Evolutionary conservation across 2,113 vertebrate genomes (phyloP).

Genomic region (Passer montanus): DNA sequence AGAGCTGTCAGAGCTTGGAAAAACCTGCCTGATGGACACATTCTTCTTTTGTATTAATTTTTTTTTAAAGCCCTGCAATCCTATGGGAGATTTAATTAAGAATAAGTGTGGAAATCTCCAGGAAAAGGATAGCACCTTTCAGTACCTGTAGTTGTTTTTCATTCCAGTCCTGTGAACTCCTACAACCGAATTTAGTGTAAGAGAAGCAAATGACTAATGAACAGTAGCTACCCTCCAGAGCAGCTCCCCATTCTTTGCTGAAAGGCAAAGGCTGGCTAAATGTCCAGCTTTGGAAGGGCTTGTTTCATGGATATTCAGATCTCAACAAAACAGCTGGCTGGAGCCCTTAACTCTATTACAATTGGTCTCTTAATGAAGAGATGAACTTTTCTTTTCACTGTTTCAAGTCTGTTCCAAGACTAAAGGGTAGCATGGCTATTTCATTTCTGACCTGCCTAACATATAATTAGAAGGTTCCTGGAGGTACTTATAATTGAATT

Average conservation of each 20-base stretch:
- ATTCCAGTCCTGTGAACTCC: not conserved
- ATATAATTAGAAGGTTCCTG: constrained; percentile 68
- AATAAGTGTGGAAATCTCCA: not conserved
- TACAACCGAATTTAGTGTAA: not conserved
- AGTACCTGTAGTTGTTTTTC: constrained; percentile 8
- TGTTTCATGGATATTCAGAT: constrained; percentile 25
- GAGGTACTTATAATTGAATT: constrained; percentile 72
- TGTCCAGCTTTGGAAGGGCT: constrained; percentile 16
- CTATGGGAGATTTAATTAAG: constrained; percentile 63
- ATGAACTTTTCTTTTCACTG: constrained; percentile 63
- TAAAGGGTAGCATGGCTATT: constrained; percentile 60
- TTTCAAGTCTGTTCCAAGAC: constrained; percentile 61
- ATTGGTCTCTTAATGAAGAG: constrained; percentile 50
- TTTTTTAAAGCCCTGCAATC: constrained; percentile 11
- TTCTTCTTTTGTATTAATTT: constrained; percentile 39
- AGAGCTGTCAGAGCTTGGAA: constrained; percentile 68
- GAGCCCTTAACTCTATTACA: constrained; percentile 36
- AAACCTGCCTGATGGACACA: constrained; percentile 61
- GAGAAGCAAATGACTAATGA: constrained; percentile 25
- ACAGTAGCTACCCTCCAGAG: not conserved
- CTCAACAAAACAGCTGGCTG: constrained; percentile 41
- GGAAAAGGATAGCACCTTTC: constrained; percentile 13
- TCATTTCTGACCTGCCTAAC: constrained; percentile 63
- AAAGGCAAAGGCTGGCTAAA: not conserved
- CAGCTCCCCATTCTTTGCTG: constrained; percentile 1